Conservation (phyloP, 2,113 vertebrate genomes). For the Brachirus orientalis region DNA sequence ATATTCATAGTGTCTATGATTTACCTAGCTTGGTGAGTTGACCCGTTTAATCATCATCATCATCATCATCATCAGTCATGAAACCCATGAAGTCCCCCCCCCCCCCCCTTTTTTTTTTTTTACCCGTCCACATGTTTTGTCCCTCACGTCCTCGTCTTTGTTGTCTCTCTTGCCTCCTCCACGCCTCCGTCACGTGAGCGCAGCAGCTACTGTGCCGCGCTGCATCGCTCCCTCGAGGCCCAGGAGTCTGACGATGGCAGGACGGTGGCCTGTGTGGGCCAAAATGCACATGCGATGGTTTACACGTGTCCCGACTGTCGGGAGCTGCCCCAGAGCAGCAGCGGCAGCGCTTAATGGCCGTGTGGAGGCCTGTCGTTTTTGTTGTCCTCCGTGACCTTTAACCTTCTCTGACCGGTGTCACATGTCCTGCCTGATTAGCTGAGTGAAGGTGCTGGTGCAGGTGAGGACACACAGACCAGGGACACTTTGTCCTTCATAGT, state of each 20-base stretch:
- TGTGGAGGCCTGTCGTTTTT: slow-evolving; percentile 26
- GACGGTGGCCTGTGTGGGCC: slow-evolving; percentile 71
- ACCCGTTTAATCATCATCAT: slow-evolving; percentile 45
- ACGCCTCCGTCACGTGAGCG: slow-evolving; percentile 41
- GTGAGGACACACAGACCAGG: slow-evolving; percentile 57
- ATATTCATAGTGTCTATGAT: slow-evolving; percentile 99
- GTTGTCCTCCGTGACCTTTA: slow-evolving; percentile 32
- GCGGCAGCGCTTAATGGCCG: slow-evolving; percentile 55
- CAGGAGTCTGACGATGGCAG: slow-evolving; percentile 72
- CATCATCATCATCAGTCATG: slow-evolving; percentile 39
- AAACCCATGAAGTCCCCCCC: slow-evolving; percentile 12
- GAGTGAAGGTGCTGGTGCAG: slow-evolving; percentile 64
- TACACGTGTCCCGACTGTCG: slow-evolving; percentile 83
- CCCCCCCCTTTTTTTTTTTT: background rate
- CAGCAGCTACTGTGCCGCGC: slow-evolving; percentile 77
- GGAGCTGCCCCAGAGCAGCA: slow-evolving; percentile 65
- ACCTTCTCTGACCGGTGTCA: slow-evolving; percentile 51
- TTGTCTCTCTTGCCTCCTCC: slow-evolving; percentile 29
- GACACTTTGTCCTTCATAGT: too few relatives aligned
- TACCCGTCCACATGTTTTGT: background rate
- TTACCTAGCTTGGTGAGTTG: slow-evolving; percentile 99
- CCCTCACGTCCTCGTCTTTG: slow-evolving; percentile 24
- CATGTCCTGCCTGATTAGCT: slow-evolving; percentile 58
- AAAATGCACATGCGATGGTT: slow-evolving; percentile 73
- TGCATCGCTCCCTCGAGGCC: slow-evolving; percentile 73